Evolutionary conservation across 2,888 invertebrate species (phyloP), one percentile per base, ranked within the genome.

Genomic region (Drosophila paranaensis): DNA sequence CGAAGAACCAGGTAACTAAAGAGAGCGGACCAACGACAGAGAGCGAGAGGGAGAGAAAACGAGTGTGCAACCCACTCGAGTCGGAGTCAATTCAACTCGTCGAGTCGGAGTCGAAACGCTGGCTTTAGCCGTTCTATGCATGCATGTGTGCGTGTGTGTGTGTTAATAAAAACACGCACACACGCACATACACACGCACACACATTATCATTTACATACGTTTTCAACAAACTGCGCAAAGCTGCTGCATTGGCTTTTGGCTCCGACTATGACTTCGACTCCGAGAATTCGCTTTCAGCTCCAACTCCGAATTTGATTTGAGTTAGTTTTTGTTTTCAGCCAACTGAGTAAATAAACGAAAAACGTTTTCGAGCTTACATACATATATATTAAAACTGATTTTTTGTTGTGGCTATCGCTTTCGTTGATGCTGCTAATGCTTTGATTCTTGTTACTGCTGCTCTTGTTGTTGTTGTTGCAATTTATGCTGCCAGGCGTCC

Each of bases 331-430:
- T 53, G 14, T 37, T 50, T 46, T 55, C 67, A 63, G 65, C 70
- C 60, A 73, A 73, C 65, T 77, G 70, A 62, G 63, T 63, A 76
- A 72, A 76, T 75, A 68, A 57, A 65, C 45, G 35, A 48, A 43
- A 43, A 71, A 51, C n/a, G 27, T 57, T 63, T 60, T 35, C 20
- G 64, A 63, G 63, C 68, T 60, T 60, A 71, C 20, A 20, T 20
- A 20, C 20, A 20, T 20, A n/a, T 62, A 53, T 62, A 40, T 61
- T 71, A 39, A 46, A 27, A 9, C 14, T 33, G 37, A n/a, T 50
- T 69, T 58, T 42, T 57, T 68, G 35, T 51, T 48, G 67, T 58
- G 54, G 16, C 30, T 58, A 48, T 51, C 39, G 54, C 54, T 73
- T 56, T 60, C 46, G 53, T 43, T 58, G 42, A 13, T 27, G 43